Evolutionary conservation across 1,140 invertebrate species (phyloP).

Genomic region (Gryllus bimaculatus): DNA sequence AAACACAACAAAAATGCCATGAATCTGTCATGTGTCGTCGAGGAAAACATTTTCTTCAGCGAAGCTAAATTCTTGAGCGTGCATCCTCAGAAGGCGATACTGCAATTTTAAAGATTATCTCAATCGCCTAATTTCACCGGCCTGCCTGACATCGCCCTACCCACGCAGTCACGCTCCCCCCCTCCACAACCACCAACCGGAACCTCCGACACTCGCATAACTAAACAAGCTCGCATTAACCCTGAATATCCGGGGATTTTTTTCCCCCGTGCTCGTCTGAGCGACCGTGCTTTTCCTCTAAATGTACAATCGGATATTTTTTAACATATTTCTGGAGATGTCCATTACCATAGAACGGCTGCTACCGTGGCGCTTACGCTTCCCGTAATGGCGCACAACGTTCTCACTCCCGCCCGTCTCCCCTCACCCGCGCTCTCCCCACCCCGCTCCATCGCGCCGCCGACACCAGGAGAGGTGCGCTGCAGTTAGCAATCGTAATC

Average conservation of each 20-base stretch:
- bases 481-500: background rate
- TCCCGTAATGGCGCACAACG: background rate
- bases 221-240: background rate
- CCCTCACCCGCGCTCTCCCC: background rate
- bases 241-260: background rate
- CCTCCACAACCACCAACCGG: background rate
- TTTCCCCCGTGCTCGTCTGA: background rate
- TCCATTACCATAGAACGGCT: slow-evolving; percentile 4
- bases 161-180: background rate
- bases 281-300: background rate
- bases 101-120: background rate
- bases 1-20: no score
- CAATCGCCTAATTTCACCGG: background rate
- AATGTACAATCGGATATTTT: background rate
- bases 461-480: background rate
- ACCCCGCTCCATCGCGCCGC: no score
- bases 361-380: background rate
- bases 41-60: no score
- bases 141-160: background rate
- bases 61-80: no score
- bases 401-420: background rate
- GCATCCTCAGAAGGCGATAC: background rate
- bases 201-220: background rate
- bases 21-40: no score
- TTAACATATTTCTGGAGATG: slow-evolving; percentile 5